A percentile compares a stretch with the other conserved stretches of the same genome.
Conservation (phyloP, 2,888 invertebrate genomes). For the Pyrrhosoma nymphula region DNA sequence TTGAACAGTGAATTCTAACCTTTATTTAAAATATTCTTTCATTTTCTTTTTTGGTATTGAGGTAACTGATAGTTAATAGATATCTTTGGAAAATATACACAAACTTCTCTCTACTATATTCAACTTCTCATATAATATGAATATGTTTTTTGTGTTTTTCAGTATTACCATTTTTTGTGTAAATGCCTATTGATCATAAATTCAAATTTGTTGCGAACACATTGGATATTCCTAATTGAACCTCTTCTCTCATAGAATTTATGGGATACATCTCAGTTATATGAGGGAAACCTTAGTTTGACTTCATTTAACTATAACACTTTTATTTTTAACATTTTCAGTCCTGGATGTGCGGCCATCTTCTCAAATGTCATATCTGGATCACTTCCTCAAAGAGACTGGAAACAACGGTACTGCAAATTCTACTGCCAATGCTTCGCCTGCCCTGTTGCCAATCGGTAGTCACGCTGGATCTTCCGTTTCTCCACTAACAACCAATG, state of each 20-base stretch:
- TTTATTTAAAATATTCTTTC: background rate
- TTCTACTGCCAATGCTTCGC: constrained; percentile 67
- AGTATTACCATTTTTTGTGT: too few species aligned
- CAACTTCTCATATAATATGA: too few species aligned
- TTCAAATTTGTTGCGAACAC: too few species aligned
- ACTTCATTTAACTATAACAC: background rate
- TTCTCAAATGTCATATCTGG: constrained; percentile 94
- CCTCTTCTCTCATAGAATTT: background rate
- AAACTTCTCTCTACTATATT: too few species aligned
- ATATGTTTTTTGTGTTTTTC: too few species aligned
- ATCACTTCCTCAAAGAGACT: constrained; percentile 91
- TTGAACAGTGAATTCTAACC: background rate
- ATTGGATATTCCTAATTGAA: background rate
- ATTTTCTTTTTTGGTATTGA: background rate
- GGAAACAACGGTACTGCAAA: constrained; percentile 51
- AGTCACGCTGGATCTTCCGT: constrained; percentile 10
- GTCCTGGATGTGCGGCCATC: constrained; percentile 91
- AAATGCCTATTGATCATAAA: too few species aligned
- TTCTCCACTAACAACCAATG: constrained; percentile 73
- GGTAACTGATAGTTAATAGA: background rate
- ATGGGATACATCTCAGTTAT: background rate
- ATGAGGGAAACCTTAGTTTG: background rate
- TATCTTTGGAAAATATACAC: background rate
- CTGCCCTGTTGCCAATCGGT: constrained; percentile 47
- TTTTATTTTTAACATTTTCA: constrained; percentile 77